Evolutionary conservation across 2,113 vertebrate genomes (phyloP).

Genomic region (Shinisaurus crocodilurus): DNA sequence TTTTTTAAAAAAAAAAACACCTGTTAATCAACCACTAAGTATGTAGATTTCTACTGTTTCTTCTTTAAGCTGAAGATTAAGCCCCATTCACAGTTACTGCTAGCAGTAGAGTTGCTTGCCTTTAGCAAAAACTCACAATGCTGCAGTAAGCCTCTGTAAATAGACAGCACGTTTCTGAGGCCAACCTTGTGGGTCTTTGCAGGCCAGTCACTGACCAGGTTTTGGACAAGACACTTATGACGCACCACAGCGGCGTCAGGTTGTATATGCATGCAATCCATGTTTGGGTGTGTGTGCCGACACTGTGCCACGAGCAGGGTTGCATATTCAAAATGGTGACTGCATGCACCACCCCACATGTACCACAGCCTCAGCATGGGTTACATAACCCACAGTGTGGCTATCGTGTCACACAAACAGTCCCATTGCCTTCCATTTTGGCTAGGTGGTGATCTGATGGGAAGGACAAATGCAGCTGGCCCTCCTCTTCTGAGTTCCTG

Average conservation of each 20-base stretch:
- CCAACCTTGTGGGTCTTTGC: not conserved
- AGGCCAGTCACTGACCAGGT: not conserved
- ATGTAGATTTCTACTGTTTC: not conserved
- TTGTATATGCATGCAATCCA: too few species aligned
- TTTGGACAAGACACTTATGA: not conserved
- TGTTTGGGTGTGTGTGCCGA: too few species aligned
- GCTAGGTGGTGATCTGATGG: not conserved
- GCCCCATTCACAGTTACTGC: not conserved
- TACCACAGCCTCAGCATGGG: too few species aligned
- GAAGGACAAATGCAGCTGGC: not conserved
- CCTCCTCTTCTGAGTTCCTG: not conserved
- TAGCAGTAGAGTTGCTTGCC: not conserved
- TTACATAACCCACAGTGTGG: too few species aligned
- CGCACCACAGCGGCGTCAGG: too few species aligned
- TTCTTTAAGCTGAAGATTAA: not conserved
- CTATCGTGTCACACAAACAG: too few species aligned
- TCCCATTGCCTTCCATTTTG: not conserved
- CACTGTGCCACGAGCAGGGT: too few species aligned
- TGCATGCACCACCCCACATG: too few species aligned
- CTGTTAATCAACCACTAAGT: not conserved
- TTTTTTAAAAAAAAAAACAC: not conserved
- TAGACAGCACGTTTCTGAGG: not conserved
- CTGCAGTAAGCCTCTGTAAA: not conserved
- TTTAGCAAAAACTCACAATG: not conserved
- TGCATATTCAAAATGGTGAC: too few species aligned